These are phyloP conservation scores for Diaperis boleti DNA, from an alignment of 2,888 invertebrate genomes.

Conservation along the genomic window DNA sequence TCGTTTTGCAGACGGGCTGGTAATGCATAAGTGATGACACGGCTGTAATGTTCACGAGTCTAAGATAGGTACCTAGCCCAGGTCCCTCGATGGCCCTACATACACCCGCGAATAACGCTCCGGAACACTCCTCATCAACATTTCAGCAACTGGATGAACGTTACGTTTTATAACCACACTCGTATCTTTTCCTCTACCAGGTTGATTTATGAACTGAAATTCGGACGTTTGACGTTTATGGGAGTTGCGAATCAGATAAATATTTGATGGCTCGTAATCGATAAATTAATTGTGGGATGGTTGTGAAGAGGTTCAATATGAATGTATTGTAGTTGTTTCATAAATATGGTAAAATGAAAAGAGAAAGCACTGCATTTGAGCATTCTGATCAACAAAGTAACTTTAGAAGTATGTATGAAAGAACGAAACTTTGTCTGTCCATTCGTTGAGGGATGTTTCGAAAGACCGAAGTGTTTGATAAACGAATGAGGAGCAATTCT, in stretches of 20 bases:
- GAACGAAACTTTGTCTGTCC: too few species aligned
- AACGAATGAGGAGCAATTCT: too few species aligned
- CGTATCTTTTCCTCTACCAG: conserved; percentile 25
- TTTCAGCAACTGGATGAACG: conserved; percentile 32
- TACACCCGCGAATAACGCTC: conserved; percentile 9
- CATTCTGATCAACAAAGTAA: too few species aligned
- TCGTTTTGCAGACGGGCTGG: conserved; percentile 69
- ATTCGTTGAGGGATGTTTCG: too few species aligned
- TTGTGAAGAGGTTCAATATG: too few species aligned
- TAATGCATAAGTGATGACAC: conserved; percentile 75
- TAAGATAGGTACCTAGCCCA: conserved; percentile 43
- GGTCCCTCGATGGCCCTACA: conserved; percentile 46
- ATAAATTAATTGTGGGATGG: conserved; percentile 11
- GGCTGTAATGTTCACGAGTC: conserved; percentile 63
- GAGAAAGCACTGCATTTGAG: too few species aligned
- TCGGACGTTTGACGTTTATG: conserved; percentile 17
- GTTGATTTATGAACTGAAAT: conserved; percentile 22
- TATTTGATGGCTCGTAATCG: neutral
- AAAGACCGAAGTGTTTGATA: too few species aligned
- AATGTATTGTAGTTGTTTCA: too few species aligned
- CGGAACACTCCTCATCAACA: conserved; percentile 43
- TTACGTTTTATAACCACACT: conserved; percentile 12
- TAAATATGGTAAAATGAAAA: too few species aligned
- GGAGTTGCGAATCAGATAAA: neutral
- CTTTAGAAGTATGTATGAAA: too few species aligned